These are phyloP conservation scores for Drosophila lini DNA, from an alignment of 1,140 invertebrate species.

Conservation along the genomic window DNA sequence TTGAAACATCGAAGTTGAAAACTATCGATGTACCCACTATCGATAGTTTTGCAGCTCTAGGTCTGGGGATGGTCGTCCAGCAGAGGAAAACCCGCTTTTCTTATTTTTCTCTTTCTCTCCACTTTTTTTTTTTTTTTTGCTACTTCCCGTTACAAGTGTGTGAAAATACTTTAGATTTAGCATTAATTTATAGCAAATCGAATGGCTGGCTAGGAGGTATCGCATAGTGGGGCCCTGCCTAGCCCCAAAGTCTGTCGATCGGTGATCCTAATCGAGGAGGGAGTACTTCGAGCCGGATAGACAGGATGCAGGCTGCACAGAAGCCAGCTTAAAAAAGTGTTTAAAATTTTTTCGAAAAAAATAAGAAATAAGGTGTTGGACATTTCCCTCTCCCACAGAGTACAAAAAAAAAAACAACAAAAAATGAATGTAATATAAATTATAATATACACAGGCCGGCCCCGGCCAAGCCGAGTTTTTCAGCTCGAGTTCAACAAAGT, in stretches of 20 bases:
- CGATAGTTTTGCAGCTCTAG: too few species aligned
- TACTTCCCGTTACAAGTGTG: constrained; percentile 80
- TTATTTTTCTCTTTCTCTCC: constrained; percentile 25
- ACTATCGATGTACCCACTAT: too few species aligned
- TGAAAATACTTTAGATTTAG: constrained; percentile 82
- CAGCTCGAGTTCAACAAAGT: constrained; percentile 16
- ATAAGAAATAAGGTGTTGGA: constrained; percentile 65
- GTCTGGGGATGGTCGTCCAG: constrained; percentile 11
- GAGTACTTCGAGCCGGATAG: background rate
- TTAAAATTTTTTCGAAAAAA: too few species aligned
- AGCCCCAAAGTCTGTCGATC: constrained; percentile 62
- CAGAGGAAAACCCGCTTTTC: constrained; percentile 58
- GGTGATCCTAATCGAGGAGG: constrained; percentile 58
- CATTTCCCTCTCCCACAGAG: constrained; percentile 8
- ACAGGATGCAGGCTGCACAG: background rate
- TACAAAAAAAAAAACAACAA: background rate
- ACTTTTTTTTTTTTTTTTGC: constrained; percentile 26
- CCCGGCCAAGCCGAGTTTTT: constrained; percentile 19
- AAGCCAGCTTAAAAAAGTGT: background rate
- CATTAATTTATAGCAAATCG: constrained; percentile 74
- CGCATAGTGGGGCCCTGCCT: constrained; percentile 40
- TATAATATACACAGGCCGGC: constrained; percentile 52
- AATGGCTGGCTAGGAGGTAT: constrained; percentile 10
- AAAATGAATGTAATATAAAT: constrained; percentile 79
- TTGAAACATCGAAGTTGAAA: too few species aligned